Base-by-base conservation (phyloP, 2,888 invertebrate genomes). In the Proisotoma minuta region DNA sequence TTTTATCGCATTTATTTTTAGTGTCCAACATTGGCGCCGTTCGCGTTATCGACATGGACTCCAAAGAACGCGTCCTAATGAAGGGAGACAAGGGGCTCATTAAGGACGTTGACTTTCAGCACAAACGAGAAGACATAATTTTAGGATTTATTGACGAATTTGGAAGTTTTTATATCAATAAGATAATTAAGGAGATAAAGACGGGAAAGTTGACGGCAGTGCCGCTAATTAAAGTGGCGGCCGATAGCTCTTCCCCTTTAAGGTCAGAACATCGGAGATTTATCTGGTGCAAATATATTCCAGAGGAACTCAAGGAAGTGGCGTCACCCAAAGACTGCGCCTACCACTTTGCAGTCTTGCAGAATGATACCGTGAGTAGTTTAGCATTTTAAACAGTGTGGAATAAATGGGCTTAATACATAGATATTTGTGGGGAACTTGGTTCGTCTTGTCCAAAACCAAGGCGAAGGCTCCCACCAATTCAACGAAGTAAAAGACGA, bases 251-350 rank as follows among this genome's bases (percentile, higher is more conserved):
- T 39, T 57, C 69, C 28, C 29, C 56, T 2, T 64, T 56, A n/a
- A 50, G 59, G 27, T 58, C 59, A 3, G 68, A 70, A 26, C 57
- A 80, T 75, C 85, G 87, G 73, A 81, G 91, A 70, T 86, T 95
- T 48, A 88, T 93, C 74, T 96, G 96, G 96, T 96, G 96, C 76
- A 93, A 94, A 0, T 95, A 87, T 80, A 86, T 93, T 64, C 90
- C 91, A 0, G 84, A 83, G 61, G 85, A 84, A 66, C 77, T 78
- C 26, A 65, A 64, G 23, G 65, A 68, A 18, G 66, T 66, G 5
- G 78, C 81, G 2, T 60, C 71, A 26, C 69, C 74, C 5, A 86
- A 86, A 48, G 87, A 87, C 74, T 85, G 86, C 22, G 87, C 88
- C 24, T 86, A 88, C 75, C 81, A 91, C 73, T 82, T 95, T 75